phyloP scores from a whole-genome alignment of 2,888 invertebrate species.

The Mythimna albipuncta region DNA sequence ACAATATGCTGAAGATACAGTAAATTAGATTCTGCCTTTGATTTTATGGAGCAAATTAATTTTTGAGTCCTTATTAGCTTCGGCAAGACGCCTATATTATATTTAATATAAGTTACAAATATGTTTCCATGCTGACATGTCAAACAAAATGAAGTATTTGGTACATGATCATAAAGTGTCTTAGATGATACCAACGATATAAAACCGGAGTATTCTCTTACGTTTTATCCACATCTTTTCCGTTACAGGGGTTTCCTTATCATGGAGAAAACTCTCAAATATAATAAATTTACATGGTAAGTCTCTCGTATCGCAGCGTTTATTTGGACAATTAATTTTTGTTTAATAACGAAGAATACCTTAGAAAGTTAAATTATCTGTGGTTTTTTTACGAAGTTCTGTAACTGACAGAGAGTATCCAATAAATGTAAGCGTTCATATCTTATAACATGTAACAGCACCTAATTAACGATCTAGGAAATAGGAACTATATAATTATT shows the following conservation, averaged over 20 bases:
- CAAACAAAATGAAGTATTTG: background rate
- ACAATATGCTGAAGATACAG: slow-evolving; percentile 61
- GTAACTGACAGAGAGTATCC: background rate
- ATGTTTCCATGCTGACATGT: slow-evolving; percentile 19
- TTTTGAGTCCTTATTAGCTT: slow-evolving; percentile 57
- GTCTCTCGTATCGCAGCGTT: slow-evolving; percentile 7
- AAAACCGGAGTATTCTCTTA: background rate
- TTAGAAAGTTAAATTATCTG: background rate
- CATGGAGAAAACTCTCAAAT: too few species aligned
- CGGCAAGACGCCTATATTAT: slow-evolving; percentile 50
- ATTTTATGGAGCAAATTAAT: slow-evolving; percentile 67
- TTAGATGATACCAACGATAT: background rate
- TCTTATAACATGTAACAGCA: background rate
- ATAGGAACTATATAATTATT: background rate
- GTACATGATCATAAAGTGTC: background rate
- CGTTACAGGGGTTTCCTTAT: too few species aligned
- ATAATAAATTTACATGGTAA: too few species aligned
- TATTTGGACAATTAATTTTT: slow-evolving; percentile 5
- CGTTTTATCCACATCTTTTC: too few species aligned
- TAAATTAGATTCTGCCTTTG: slow-evolving; percentile 64
- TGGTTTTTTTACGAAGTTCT: slow-evolving; percentile 6
- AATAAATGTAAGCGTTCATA: slow-evolving; percentile 16
- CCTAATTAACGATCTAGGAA: background rate
- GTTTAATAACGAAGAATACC: slow-evolving; percentile 14
- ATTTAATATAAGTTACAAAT: slow-evolving; percentile 57